Evolutionary conservation across 2,888 invertebrate genomes (phyloP), one percentile per base, ranked within the genome.

Genomic region (Junonia oenone): DNA sequence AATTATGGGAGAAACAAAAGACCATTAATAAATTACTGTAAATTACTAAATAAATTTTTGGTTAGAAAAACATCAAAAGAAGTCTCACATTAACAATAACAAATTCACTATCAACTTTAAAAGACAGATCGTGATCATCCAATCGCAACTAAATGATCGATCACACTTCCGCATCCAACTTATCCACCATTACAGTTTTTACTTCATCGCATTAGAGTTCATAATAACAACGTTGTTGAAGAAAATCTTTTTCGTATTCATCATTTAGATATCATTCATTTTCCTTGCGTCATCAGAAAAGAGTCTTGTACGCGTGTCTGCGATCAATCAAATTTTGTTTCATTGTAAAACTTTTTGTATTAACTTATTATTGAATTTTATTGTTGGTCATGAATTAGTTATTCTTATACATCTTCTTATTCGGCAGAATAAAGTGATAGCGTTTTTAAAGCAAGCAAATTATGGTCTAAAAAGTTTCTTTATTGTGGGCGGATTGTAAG

Each of bases 251-350:
- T 64, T 63, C 56, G 38, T 54, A 67, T 67, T 58, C 63, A 69
- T 70, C 68, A 71, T 65, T 60, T 59, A 63, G 66, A 69, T 73
- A 75, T 73, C 72, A 69, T 70, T 72, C 69, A 67, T 69, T 68
- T 60, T 68, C 63, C 61, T 73, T 70, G 66, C 68, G 64, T 68
- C 69, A 71, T 71, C 78, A 78, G 78, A 83, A 79, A 68, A 67
- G 75, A 79, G 66, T 68, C 73, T 70, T 68, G 63, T 68, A 61
- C 84, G 77, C 86, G 88, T 83, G 88, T 63, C 59, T 58, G 63
- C 71, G 71, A 87, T 88, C 77, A 73, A 86, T 88, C 87, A 47
- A 31, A 29, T 35, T 0, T 55, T 13, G 17, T 2, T 47, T 2
- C 13, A 17, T 50, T 33, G 38, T 47, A 27, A 46, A 31, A 45